Evolutionary conservation across 2,888 invertebrate genomes (phyloP), one percentile per base, ranked within the genome.

Genomic region (Prenolepis imparis): DNA sequence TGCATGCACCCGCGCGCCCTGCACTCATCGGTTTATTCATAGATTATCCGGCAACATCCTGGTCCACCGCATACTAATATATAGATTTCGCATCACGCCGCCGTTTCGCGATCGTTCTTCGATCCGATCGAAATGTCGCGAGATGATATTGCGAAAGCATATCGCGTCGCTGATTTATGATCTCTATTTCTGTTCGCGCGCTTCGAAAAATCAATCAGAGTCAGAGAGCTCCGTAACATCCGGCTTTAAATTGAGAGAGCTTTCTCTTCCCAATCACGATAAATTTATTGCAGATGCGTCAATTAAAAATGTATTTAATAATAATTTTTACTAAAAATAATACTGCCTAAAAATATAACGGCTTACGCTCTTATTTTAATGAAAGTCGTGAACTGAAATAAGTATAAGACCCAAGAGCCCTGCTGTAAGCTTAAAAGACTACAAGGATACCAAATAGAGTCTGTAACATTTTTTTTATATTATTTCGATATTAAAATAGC

Each of bases 11-110:
- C 64, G 24, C 36, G 52, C 52, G 39, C 39, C 18, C 24, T 55
- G 39, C 77, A 66, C 66, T 66, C 67, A 67, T 74, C 68, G 61
- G 77, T 70, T 84, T 84, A 84, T 84, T 84, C 84, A 84, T 84
- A 84, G 84, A 83, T 75, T 75, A 83, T 55, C 67, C 82, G 68
- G 67, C 67, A 61, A 75, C 82, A 70, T 83, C 64, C 84, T 67
- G 75, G 63, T 74, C 74, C 32, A 68, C 67, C 39, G n/a, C 52
- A 28, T 28, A 28, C 3, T n/a, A n/a, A 28, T 28, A 3, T 28
- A 28, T 28, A 28, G 57, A 57, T 57, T 18, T n/a, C 41, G 64
- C 63, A 80, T 74, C 74, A 48, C 21, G 21, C 48, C 36, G 32
- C 21, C 55, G 75, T 77, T 77, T 55, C 75, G n/a, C 66, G 55